Conservation (phyloP, 2,888 invertebrate genomes). For the Protodeltote pygarga region DNA sequence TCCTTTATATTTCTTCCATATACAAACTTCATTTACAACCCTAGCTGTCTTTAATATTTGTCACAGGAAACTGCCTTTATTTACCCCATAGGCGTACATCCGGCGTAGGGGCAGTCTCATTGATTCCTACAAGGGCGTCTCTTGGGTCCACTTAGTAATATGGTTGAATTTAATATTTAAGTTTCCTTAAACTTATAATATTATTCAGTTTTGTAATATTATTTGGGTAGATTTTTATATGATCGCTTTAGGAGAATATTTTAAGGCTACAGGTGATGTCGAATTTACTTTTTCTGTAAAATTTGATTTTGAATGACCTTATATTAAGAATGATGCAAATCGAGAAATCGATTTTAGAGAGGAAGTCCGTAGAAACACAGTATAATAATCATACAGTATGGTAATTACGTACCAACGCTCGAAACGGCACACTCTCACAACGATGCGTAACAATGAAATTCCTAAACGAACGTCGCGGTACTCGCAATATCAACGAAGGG, state of each 20-base stretch:
- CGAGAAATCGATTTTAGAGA: too few species aligned
- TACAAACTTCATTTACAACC: constrained; percentile 47
- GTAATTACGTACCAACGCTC: too few species aligned
- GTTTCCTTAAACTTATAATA: constrained; percentile 13
- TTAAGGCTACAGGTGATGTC: background rate
- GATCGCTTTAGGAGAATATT: background rate
- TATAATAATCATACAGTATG: too few species aligned
- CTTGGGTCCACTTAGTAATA: constrained; percentile 67
- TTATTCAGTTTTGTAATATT: constrained; percentile 2
- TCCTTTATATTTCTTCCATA: constrained; percentile 38
- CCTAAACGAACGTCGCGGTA: too few species aligned
- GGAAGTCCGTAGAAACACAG: too few species aligned
- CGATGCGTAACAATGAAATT: too few species aligned
- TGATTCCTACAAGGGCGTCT: constrained; percentile 66
- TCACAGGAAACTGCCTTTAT: constrained; percentile 76
- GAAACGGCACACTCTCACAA: too few species aligned
- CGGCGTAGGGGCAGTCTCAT: constrained; percentile 72
- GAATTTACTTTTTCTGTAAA: background rate
- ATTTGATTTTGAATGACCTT: too few species aligned
- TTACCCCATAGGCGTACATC: constrained; percentile 72
- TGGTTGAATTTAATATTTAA: constrained; percentile 67
- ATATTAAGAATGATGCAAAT: too few species aligned
- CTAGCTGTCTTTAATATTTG: constrained; percentile 69
- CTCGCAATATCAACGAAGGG: too few species aligned
- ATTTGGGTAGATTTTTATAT: background rate